phyloP scores from a whole-genome alignment of 2,888 invertebrate genomes.

The Fabriciana adippe region DNA sequence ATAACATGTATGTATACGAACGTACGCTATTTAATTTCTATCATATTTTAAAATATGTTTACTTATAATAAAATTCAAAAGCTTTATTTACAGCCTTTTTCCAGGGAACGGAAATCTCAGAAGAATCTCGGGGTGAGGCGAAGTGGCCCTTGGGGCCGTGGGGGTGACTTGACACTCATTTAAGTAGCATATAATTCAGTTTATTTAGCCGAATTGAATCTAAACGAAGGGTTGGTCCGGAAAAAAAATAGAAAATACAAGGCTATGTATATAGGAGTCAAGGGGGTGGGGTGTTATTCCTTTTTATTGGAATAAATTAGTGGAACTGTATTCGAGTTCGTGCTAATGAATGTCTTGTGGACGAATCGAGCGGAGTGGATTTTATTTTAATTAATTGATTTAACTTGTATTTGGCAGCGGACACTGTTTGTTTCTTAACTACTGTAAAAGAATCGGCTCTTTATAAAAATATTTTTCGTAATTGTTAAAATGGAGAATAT shows the following conservation, averaged over 20 bases:
- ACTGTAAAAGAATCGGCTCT: conserved; percentile 3
- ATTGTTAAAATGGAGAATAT: background rate
- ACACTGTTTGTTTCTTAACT: conserved; percentile 18
- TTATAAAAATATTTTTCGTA: background rate
- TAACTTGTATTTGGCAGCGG: conserved; percentile 41
- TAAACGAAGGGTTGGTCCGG: conserved; percentile 54
- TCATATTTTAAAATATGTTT: no score
- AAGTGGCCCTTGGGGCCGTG: conserved; percentile 59
- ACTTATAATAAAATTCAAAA: conserved; percentile 36
- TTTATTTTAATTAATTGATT: conserved; percentile 67
- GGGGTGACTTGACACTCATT: conserved; percentile 82
- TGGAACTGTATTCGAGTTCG: conserved; percentile 63
- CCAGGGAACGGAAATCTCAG: conserved; percentile 52
- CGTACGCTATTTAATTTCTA: no score
- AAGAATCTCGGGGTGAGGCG: conserved; percentile 70
- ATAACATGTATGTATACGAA: no score
- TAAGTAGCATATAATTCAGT: conserved; percentile 88
- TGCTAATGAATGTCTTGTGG: conserved; percentile 73
- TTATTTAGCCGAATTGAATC: conserved; percentile 81
- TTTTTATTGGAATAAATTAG: conserved; percentile 78
- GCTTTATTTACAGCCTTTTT: conserved; percentile 46
- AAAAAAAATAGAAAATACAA: conserved; percentile 49
- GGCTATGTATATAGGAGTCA: conserved; percentile 10
- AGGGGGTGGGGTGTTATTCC: conserved; percentile 49
- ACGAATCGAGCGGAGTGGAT: conserved; percentile 53